Evolutionary conservation across 2,888 invertebrate species (phyloP), one percentile per base, ranked within the genome.

Genomic region (Hyppa rectilinea): DNA sequence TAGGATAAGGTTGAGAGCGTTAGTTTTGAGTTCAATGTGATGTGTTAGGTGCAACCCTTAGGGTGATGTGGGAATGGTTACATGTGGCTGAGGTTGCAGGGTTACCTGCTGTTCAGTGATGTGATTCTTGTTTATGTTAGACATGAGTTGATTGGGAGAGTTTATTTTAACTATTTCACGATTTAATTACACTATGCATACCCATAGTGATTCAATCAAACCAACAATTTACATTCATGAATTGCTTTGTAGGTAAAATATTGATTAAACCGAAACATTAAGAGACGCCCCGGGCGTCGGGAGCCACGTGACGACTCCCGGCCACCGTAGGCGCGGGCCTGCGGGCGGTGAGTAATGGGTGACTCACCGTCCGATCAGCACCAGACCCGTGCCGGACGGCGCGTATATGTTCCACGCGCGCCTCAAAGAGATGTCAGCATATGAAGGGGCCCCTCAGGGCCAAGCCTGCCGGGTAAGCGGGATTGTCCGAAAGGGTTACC

Each of bases 1-100:
- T 40, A 34, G 49, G 31, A 26, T 14, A 34, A 31, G 17, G n/a
- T 47, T 34, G 38, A 34, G n/a, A 40, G 5, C 38, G 29, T 52
- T 61, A 17, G 23, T 71, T 50, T 45, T n/a, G 14, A 38, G 36
- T 17, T 12, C 20, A 61, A 52, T 6, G 14, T 71, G 40, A 71
- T 61, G 12, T 71, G 23, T 38, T 34, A 52, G 43, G 29, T 7
- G 12, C 29, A 14, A 23, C 14, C 10, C 4, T 70, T 36, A 40
- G 38, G 31, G 12, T 17, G 49, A 40, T 17, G 34, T 40, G 10
- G 6, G n/a, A n/a, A 55, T 26, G 4, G 14, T 34, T 38, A 17
- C n/a, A 12, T 12, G 17, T 36, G 17, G 43, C n/a, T 17, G 9
- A 36, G 9, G 36, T 52, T 2, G 6, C 4, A 1, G 14, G 6